phyloP scores from a whole-genome alignment of 2,888 invertebrate genomes.

The Nineta flava region DNA sequence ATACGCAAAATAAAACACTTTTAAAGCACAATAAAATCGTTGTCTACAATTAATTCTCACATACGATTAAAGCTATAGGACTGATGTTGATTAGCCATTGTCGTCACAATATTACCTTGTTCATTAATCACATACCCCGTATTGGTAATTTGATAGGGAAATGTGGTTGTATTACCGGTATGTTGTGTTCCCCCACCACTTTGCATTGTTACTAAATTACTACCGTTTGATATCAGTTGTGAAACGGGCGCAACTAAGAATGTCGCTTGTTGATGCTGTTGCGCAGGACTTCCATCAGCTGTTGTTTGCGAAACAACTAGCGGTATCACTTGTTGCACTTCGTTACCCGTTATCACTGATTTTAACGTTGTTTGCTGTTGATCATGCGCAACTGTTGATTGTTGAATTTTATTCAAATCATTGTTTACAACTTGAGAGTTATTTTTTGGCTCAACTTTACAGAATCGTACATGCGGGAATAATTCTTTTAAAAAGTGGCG shows the following conservation, averaged over 20 bases:
- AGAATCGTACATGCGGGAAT: slow-evolving; percentile 60
- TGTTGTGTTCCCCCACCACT: slow-evolving; percentile 21
- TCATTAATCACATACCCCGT: slow-evolving; percentile 30
- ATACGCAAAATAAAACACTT: no score
- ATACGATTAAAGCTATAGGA: slow-evolving; percentile 28
- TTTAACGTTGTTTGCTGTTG: slow-evolving; percentile 22
- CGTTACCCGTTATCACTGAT: slow-evolving; percentile 35
- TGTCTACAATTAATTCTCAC: slow-evolving; percentile 16
- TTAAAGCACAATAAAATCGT: no score
- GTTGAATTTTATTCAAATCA: slow-evolving; percentile 27
- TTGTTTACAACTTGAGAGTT: slow-evolving; percentile 9
- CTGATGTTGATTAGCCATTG: slow-evolving; percentile 27
- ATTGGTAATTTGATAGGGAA: slow-evolving; percentile 28
- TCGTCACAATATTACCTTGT: slow-evolving; percentile 29
- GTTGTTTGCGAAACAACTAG: slow-evolving; percentile 37
- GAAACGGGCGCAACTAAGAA: slow-evolving; percentile 49
- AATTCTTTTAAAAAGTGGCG: slow-evolving; percentile 68
- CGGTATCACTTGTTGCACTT: slow-evolving; percentile 44
- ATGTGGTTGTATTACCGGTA: slow-evolving; percentile 18
- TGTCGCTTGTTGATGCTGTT: slow-evolving; percentile 41
- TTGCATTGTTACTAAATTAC: slow-evolving; percentile 24
- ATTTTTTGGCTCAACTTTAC: slow-evolving; percentile 38
- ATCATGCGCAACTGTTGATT: slow-evolving; percentile 28
- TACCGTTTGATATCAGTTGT: slow-evolving; percentile 37
- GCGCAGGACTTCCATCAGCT: slow-evolving; percentile 23